Percentiles rank a stretch among this genome's conserved stretches.
phyloP scores from a whole-genome alignment of 1,140 invertebrate genomes.

The Diorhabda carinulata region DNA sequence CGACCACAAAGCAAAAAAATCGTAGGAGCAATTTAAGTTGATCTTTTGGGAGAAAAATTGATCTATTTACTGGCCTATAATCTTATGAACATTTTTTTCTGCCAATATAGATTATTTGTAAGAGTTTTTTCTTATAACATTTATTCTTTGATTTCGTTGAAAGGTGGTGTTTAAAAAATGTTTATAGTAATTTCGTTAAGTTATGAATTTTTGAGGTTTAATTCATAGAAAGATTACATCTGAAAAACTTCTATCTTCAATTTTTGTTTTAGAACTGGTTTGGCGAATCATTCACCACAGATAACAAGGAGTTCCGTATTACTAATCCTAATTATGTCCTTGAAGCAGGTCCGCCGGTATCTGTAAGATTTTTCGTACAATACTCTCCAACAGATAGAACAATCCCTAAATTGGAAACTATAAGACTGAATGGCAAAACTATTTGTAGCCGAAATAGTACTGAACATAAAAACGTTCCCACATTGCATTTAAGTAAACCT shows the following conservation, averaged over 20 bases:
- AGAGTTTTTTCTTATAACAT: too few species aligned
- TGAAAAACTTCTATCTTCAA: not conserved
- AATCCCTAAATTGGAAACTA: slow-evolving; percentile 29
- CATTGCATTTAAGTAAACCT: slow-evolving; percentile 22
- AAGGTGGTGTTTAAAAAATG: too few species aligned
- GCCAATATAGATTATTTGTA: too few species aligned
- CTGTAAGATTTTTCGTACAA: slow-evolving; percentile 37
- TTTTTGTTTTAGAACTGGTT: slow-evolving; percentile 39
- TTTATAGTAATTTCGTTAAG: too few species aligned
- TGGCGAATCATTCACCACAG: slow-evolving; percentile 30
- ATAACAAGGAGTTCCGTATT: slow-evolving; percentile 37
- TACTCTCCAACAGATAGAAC: slow-evolving; percentile 27
- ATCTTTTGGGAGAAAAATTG: too few species aligned
- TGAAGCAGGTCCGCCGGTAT: slow-evolving; percentile 29
- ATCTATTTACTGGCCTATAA: too few species aligned
- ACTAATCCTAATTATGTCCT: slow-evolving; percentile 36
- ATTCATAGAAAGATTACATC: too few species aligned
- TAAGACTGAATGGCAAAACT: slow-evolving; percentile 36
- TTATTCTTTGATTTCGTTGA: too few species aligned
- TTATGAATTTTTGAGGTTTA: too few species aligned
- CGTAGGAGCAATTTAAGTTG: too few species aligned
- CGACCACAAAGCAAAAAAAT: too few species aligned
- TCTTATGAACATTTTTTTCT: too few species aligned
- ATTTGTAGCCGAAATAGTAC: slow-evolving; percentile 19
- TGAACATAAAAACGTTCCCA: slow-evolving; percentile 4